Base-by-base conservation (phyloP, 2,797 vertebrate species). In the Chelon auratus region DNA sequence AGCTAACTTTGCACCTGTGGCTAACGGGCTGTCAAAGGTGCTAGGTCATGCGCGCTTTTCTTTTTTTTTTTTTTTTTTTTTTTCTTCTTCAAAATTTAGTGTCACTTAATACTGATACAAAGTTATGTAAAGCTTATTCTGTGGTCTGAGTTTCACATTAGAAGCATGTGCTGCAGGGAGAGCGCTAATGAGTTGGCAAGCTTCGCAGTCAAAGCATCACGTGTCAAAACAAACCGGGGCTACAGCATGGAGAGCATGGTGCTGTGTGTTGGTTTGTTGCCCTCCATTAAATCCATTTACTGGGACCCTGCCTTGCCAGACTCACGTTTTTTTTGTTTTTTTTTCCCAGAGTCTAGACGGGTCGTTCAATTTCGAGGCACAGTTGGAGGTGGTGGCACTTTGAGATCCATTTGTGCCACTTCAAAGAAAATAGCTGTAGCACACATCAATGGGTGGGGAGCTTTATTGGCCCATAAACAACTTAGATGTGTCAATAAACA, bases 221-320 rank as follows among this genome's bases (percentile, higher is more conserved):
- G 92, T 94, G 92, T 92, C 93, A 69, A 89, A 93, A 93, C 92
- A 93, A 91, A 89, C 74, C 48, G 36, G 39, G 58, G 80, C 63
- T 12, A 24, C 26, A 13, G 62, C 52, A 20, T 52, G 60, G 58
- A 33, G 30, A 5, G 30, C 30, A 7, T 8, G 30, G 30, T 6
- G 30, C 30, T 33, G 30, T 33, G 30, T 33, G 24, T 26, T 26
- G 24, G 24, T 26, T 26, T 26, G 24, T 26, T 26, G 30, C 30
- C 8, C 30, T 33, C 2, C 2, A 3, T 26, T 26, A 33, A 33
- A 33, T 33, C 30, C 7, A 8, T 33, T 33, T 33, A 33, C 30
- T 33, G 30, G 30, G 30, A 33, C 7, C 2, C 30, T 8, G 7
- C 7, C 5, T 6, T 33, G 30, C 30, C 30, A 33, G 30, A 26